Percentiles rank a stretch among this genome's conserved stretches.
Conservation (phyloP, 2,888 invertebrate genomes). For the Pammene fasciana region DNA sequence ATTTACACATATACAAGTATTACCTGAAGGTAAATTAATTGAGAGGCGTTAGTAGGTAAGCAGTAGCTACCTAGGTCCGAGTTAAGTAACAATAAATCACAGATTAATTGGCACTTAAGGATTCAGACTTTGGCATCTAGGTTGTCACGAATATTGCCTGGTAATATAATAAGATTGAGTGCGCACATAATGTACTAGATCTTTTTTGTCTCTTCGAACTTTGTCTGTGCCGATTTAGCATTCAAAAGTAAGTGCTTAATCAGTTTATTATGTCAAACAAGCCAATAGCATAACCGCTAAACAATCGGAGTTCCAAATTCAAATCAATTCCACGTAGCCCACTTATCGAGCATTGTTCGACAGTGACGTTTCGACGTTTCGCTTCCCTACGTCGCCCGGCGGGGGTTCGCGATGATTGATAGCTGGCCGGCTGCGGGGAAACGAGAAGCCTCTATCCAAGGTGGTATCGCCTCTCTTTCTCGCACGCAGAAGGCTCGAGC, state of each 20-base stretch:
- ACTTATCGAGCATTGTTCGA: slow-evolving; percentile 80
- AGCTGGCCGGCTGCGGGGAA: slow-evolving; percentile 73
- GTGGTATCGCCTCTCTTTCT: slow-evolving; percentile 57
- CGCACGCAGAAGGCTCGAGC: slow-evolving; percentile 70
- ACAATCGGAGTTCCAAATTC: slow-evolving; percentile 65
- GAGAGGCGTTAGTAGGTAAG: neutral
- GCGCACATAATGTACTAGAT: neutral
- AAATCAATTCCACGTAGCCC: slow-evolving; percentile 78
- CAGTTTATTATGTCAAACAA: slow-evolving; percentile 46
- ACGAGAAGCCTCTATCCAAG: slow-evolving; percentile 53
- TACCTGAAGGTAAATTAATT: neutral
- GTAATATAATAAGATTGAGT: slow-evolving; percentile 4
- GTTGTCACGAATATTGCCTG: neutral
- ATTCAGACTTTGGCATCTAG: neutral
- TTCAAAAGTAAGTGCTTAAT: slow-evolving; percentile 11
- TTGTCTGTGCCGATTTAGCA: slow-evolving; percentile 23
- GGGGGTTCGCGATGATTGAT: slow-evolving; percentile 82
- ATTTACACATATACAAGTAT: neutral
- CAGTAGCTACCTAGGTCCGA: neutral
- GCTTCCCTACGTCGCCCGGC: slow-evolving; percentile 78
- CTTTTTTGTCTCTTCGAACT: neutral
- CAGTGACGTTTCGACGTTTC: slow-evolving; percentile 76
- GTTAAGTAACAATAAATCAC: neutral
- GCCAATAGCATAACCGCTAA: slow-evolving; percentile 63
- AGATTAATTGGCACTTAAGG: neutral